These are phyloP conservation scores for Lepisosteus osseus DNA, from an alignment of 2,113 vertebrate species.

Conservation along the genomic window DNA sequence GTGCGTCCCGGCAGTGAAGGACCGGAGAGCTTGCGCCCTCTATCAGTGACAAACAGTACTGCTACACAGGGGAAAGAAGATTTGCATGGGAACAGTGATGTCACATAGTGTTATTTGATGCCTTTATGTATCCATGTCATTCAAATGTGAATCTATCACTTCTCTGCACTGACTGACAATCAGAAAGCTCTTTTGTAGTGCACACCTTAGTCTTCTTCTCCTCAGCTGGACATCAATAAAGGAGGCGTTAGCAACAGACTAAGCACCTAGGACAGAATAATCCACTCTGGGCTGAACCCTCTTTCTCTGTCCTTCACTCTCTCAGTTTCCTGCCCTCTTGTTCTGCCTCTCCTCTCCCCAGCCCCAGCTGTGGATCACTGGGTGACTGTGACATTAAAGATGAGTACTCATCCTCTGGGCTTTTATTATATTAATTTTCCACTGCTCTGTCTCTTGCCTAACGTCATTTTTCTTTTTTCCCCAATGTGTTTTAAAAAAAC, in stretches of 20 bases:
- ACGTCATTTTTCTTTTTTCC: no score
- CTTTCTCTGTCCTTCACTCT: neutral
- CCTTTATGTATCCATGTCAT: neutral
- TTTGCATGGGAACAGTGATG: no score
- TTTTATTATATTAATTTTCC: no score
- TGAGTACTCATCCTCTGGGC: neutral
- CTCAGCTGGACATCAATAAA: no score
- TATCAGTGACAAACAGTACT: conserved; percentile 9
- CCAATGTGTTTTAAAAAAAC: no score
- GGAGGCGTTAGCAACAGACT: no score
- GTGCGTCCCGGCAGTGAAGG: neutral
- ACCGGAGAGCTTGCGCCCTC: conserved; percentile 16
- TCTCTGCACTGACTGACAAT: neutral
- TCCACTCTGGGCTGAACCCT: no score
- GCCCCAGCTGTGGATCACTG: conserved; percentile 21
- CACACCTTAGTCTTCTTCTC: neutral
- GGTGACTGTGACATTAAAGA: neutral
- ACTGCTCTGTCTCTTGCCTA: no score
- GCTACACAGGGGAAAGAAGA: neutral
- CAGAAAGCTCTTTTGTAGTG: conserved; percentile 23
- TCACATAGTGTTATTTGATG: no score
- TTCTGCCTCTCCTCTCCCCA: conserved; percentile 14
- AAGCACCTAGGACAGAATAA: no score
- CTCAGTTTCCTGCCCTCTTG: conserved; percentile 4
- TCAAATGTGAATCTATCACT: neutral